A percentile compares a stretch with the other conserved stretches of the same genome.
These are phyloP conservation scores for Bombylius discolor DNA, from an alignment of 2,888 invertebrate genomes.

Conservation along the genomic window DNA sequence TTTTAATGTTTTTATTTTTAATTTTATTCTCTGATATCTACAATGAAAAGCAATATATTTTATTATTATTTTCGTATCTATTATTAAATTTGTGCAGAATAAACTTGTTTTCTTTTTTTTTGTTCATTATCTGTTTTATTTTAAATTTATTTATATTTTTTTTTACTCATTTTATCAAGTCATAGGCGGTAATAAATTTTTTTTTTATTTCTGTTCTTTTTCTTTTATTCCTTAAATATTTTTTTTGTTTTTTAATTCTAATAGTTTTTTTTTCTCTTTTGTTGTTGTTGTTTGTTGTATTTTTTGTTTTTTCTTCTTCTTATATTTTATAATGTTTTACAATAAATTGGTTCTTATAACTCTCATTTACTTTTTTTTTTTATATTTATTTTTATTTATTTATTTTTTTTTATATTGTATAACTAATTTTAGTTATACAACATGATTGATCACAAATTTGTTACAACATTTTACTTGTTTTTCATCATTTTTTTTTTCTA, in stretches of 20 bases:
- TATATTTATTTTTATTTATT: no score
- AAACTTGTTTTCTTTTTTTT: background rate
- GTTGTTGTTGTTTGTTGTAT: no score
- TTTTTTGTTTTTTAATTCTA: background rate
- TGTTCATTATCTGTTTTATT: background rate
- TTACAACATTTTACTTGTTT: no score
- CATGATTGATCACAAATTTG: background rate
- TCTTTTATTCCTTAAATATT: no score
- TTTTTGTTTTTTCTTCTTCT: background rate
- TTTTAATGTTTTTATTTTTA: no score
- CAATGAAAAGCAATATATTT: background rate
- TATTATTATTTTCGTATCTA: no score
- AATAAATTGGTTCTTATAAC: background rate
- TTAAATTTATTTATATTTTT: no score
- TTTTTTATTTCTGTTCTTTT: no score
- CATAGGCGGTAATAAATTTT: background rate
- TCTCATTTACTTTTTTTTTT: background rate
- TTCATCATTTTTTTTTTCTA: no score
- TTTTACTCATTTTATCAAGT: background rate
- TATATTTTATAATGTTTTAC: background rate
- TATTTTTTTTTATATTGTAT: no score
- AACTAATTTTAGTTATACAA: background rate
- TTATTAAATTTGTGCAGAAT: background rate
- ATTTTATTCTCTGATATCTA: background rate
- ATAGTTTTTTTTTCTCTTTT: background rate